Percentiles rank a stretch among this genome's conserved stretches.
These are phyloP conservation scores for Vicugna pacos DNA, from an alignment of 2,113 vertebrate genomes.

Conservation along the genomic window DNA sequence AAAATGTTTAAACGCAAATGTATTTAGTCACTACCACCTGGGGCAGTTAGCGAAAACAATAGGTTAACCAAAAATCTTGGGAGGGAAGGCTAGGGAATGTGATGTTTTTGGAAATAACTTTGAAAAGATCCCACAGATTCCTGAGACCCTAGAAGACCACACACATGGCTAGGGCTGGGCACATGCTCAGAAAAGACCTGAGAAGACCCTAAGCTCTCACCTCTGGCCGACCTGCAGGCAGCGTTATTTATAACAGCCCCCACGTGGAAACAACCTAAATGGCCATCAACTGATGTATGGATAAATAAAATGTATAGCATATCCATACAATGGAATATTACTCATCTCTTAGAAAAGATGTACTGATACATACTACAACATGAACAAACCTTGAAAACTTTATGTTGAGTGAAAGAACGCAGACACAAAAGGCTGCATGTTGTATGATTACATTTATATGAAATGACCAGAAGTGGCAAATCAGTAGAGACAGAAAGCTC, in stretches of 20 bases:
- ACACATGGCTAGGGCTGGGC: not conserved
- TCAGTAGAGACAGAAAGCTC: not conserved
- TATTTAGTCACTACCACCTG: not conserved
- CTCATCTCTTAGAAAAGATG: not conserved
- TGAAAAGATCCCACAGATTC: not conserved
- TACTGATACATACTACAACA: not conserved
- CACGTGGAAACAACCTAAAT: not conserved
- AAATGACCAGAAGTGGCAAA: not conserved
- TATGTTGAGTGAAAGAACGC: not conserved
- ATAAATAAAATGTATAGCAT: not conserved
- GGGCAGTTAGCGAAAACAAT: not conserved
- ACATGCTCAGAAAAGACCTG: not conserved
- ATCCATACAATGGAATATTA: not conserved
- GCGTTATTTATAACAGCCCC: not conserved
- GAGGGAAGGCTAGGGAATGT: not conserved
- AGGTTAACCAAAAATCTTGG: not conserved
- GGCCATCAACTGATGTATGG: not conserved
- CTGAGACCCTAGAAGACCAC: not conserved
- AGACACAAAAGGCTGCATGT: not conserved
- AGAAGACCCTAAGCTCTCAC: not conserved
- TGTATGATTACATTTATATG: not conserved
- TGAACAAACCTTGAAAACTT: not conserved
- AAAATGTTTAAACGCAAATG: not conserved
- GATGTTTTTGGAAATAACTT: not conserved
- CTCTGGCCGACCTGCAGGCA: not conserved